Evolutionary conservation across 1,140 invertebrate species (phyloP).

Genomic region (Lepidurus apus): DNA sequence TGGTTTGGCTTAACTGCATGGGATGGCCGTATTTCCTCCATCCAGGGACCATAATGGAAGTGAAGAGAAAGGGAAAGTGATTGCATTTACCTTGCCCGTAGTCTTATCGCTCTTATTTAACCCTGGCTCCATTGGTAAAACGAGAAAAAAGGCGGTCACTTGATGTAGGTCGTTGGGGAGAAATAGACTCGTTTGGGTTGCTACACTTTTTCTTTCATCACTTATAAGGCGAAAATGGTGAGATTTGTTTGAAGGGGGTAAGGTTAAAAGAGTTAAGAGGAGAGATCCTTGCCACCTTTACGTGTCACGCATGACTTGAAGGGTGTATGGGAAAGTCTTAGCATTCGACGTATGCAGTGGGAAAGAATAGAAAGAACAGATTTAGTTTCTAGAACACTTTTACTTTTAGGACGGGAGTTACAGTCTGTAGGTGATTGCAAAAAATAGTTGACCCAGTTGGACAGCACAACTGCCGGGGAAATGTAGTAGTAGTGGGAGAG

Average conservation of each 20-base stretch:
- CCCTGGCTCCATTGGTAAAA: conserved; percentile 1
- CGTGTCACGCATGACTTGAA: conserved; percentile 10
- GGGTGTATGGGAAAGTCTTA: conserved; percentile 21
- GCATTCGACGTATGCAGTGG: neutral
- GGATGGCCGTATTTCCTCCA: neutral
- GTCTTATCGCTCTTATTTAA: neutral
- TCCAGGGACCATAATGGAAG: neutral
- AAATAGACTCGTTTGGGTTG: neutral
- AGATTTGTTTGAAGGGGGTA: neutral
- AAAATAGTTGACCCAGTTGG: conserved; percentile 21
- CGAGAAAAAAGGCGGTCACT: neutral
- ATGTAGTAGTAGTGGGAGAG: neutral
- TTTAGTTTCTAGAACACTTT: conserved; percentile 4
- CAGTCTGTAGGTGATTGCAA: neutral
- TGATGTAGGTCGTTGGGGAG: neutral
- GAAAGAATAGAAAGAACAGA: neutral
- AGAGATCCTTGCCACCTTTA: conserved; percentile 12
- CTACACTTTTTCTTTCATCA: neutral
- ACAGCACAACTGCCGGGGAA: neutral
- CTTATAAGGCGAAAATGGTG: neutral
- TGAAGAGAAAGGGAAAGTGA: conserved; percentile 21
- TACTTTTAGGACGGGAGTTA: conserved; percentile 4
- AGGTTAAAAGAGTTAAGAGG: neutral
- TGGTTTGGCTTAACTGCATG: no score
- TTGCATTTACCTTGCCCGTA: conserved; percentile 2